Percentiles rank a stretch among this genome's conserved stretches.
Evolutionary conservation across 1,140 invertebrate species (phyloP).

Genomic region (Drosophila oshimai): DNA sequence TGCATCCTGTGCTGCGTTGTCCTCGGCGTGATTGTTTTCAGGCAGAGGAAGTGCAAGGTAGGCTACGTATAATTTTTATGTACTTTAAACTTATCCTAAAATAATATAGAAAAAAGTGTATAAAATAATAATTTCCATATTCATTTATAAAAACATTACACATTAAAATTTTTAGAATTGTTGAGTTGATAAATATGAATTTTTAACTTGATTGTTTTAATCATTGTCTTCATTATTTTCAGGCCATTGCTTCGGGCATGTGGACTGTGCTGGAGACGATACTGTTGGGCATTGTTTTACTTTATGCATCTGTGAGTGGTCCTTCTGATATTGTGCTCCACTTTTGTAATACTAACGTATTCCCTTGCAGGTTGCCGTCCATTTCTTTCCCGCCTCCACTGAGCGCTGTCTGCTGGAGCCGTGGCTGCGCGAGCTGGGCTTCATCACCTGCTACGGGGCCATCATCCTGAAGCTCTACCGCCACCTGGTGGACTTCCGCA

Average conservation of each 20-base stretch:
- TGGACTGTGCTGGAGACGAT: conserved; percentile 95
- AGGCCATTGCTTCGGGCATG: conserved; percentile 92
- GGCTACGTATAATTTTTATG: no score
- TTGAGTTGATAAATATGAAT: no score
- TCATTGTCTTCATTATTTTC: conserved; percentile 27
- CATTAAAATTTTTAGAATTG: no score
- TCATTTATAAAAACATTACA: no score
- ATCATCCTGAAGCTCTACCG: conserved; percentile 95
- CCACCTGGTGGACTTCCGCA: conserved; percentile 90
- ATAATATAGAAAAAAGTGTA: no score
- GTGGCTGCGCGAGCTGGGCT: conserved; percentile 95
- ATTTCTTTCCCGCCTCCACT: conserved; percentile 90
- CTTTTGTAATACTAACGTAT: neutral
- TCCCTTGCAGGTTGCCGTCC: conserved; percentile 88
- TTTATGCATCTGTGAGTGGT: conserved; percentile 92
- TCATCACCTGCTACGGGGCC: conserved; percentile 94
- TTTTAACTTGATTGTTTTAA: no score
- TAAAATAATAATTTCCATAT: no score
- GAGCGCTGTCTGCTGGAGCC: conserved; percentile 91
- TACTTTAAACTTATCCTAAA: no score
- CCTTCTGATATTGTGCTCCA: no score
- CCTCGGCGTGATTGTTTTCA: conserved; percentile 88
- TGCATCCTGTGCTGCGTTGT: conserved; percentile 89
- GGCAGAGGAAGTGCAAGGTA: conserved; percentile 91
- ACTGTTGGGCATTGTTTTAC: conserved; percentile 91